A percentile compares a stretch with the other conserved stretches of the same genome.
Evolutionary conservation across 2,113 vertebrate genomes (phyloP).

Genomic region (Macrotis lagotis): DNA sequence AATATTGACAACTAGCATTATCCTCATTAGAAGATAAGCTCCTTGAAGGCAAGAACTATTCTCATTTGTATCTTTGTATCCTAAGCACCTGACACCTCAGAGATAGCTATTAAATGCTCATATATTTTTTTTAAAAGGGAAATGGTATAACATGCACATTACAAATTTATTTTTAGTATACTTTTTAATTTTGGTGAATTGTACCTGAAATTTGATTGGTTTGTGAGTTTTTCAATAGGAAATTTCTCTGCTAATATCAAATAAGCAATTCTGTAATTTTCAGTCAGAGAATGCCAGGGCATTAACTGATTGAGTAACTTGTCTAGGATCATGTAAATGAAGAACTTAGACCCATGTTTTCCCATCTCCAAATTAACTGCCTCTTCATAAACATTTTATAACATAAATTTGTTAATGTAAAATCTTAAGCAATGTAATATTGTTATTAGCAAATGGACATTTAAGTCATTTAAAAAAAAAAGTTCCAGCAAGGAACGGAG

Average conservation of each 20-base stretch:
- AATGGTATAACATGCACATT: slow-evolving; percentile 13
- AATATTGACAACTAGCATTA: background rate
- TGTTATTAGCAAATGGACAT: background rate
- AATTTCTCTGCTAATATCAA: background rate
- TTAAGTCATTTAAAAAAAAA: slow-evolving; percentile 10
- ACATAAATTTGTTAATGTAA: slow-evolving; percentile 15
- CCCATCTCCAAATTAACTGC: background rate
- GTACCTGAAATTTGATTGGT: background rate
- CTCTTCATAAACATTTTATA: slow-evolving; percentile 1
- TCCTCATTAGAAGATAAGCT: background rate
- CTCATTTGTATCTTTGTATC: background rate
- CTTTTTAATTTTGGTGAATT: background rate
- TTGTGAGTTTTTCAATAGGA: background rate
- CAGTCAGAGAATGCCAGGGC: background rate
- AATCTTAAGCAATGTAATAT: slow-evolving; percentile 7
- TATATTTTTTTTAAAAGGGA: background rate
- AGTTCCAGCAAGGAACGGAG: background rate
- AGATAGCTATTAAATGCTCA: background rate
- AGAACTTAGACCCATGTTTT: background rate
- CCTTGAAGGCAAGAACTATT: background rate
- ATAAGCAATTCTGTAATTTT: background rate
- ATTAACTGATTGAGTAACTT: background rate
- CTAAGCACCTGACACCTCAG: background rate
- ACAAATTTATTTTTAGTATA: slow-evolving; percentile 35
- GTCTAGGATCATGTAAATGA: background rate